These are phyloP conservation scores for Sus cebifrons DNA, from an alignment of 2,797 vertebrate genomes.

Conservation along the genomic window DNA sequence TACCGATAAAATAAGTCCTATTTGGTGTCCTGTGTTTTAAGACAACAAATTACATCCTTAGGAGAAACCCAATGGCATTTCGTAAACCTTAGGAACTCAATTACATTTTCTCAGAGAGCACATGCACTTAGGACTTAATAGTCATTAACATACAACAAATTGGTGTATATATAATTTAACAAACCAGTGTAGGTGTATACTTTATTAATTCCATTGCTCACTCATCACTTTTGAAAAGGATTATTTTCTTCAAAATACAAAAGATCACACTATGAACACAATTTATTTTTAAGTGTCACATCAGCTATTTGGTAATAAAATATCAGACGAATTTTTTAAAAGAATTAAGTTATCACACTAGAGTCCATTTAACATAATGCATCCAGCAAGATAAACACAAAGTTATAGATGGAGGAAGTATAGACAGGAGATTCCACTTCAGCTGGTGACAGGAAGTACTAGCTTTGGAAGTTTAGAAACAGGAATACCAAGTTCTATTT, in stretches of 20 bases:
- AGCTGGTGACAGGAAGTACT: constrained; percentile 77
- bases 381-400: constrained; percentile 68
- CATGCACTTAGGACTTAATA: constrained; percentile 44
- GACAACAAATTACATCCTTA: constrained; percentile 29
- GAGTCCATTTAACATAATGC: constrained; percentile 55
- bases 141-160: constrained; percentile 9
- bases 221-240: constrained; percentile 54
- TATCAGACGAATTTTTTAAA: constrained; percentile 38
- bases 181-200: not conserved
- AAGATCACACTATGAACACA: not conserved
- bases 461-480: constrained; percentile 76
- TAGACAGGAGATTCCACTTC: constrained; percentile 68
- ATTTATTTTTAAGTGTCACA: constrained; percentile 36
- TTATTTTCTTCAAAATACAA: constrained; percentile 52
- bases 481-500: constrained; percentile 77
- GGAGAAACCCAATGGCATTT: constrained; percentile 55
- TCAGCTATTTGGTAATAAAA: constrained; percentile 28
- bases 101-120: constrained; percentile 42
- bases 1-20: constrained; percentile 41
- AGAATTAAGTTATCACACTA: constrained; percentile 47
- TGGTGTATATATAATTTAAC: constrained; percentile 46
- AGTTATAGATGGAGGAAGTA: constrained; percentile 71
- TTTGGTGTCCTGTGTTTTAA: not conserved
- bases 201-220: constrained; percentile 61
- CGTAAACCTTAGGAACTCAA: constrained; percentile 53